Conservation (phyloP, 2,113 vertebrate genomes). For the Neodon shergylaensis region DNA sequence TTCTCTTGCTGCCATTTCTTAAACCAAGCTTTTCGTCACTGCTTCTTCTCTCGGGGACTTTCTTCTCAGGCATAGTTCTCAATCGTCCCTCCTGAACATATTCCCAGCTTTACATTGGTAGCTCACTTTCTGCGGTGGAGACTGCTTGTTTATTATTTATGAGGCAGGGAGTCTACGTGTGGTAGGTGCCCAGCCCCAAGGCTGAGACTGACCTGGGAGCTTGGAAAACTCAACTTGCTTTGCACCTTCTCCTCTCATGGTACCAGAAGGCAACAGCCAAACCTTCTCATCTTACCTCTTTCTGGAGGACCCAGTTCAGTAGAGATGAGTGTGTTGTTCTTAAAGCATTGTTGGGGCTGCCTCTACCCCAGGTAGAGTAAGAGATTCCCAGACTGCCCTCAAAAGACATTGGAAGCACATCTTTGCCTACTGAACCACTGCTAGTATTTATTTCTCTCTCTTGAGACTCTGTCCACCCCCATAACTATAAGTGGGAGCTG, state of each 20-base stretch:
- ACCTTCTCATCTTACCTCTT: background rate
- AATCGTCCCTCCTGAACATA: fast-evolving
- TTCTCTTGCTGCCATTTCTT: background rate
- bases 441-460: background rate
- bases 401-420: background rate
- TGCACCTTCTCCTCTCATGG: background rate
- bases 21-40: background rate
- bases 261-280: background rate
- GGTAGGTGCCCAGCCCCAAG: background rate
- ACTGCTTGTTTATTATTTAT: background rate
- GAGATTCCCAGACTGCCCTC: background rate
- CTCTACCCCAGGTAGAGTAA: background rate
- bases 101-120: background rate
- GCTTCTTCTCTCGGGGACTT: background rate
- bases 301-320: background rate
- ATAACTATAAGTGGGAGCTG: conserved; percentile 8
- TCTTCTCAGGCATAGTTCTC: background rate
- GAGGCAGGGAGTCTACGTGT: background rate
- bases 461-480: background rate
- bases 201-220: background rate
- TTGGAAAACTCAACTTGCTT: background rate
- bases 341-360: background rate
- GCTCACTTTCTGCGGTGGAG: background rate
- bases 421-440: background rate
- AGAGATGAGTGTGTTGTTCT: background rate